These are phyloP conservation scores for Brachionus plicatilis DNA, from an alignment of 1,140 invertebrate genomes.

Conservation along the genomic window DNA sequence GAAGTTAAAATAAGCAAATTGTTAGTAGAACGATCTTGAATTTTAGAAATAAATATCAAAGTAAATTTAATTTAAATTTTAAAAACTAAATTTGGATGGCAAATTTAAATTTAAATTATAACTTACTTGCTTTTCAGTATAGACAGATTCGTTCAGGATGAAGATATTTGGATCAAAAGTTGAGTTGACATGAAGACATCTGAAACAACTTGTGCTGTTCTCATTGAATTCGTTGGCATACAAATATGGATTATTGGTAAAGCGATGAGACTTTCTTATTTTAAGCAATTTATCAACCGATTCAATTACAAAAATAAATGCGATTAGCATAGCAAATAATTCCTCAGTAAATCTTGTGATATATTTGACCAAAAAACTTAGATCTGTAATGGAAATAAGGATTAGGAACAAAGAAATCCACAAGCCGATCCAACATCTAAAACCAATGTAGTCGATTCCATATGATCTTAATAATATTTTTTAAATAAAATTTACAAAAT, in stretches of 20 bases:
- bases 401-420: slow-evolving; percentile 85
- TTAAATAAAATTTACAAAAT: background rate
- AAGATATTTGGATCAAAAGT: background rate
- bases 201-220: background rate
- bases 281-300: slow-evolving; percentile 62
- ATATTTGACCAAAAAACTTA: slow-evolving; percentile 91
- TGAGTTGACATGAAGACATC: background rate
- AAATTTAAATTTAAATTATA: no score
- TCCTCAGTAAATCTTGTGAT: slow-evolving; percentile 85
- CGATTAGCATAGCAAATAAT: slow-evolving; percentile 95
- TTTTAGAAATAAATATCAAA: no score
- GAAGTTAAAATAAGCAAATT: no score
- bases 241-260: background rate
- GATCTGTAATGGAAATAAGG: slow-evolving; percentile 85
- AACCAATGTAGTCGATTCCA: slow-evolving; percentile 82
- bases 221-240: slow-evolving; percentile 10
- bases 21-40: no score
- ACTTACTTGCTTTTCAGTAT: background rate
- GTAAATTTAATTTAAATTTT: no score
- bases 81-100: no score
- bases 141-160: background rate
- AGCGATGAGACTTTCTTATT: background rate
- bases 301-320: slow-evolving; percentile 97
- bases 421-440: slow-evolving; percentile 85
- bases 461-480: slow-evolving; percentile 56